Evolutionary conservation across 37 sponge, comb jelly and placozoan species (phyloP), one percentile per base, ranked within the genome.

Genomic region (Mnemiopsis leidyi): DNA sequence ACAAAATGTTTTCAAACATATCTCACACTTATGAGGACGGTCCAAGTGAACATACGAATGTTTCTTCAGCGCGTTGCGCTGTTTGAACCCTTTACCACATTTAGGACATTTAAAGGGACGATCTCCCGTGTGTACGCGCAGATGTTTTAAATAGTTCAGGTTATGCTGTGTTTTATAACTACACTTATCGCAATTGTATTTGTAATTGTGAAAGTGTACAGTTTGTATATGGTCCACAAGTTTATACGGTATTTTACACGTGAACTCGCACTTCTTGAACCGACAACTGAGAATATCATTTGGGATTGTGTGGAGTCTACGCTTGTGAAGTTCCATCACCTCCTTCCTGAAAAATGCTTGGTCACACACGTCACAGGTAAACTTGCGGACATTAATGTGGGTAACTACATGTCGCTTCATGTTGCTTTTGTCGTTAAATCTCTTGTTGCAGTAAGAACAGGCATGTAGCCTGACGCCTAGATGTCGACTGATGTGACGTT

Each of bases 71-170:
- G 83, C 71, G 38, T 93, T 83, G 67, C 38, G 68, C 68, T 93
- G 85, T n/a, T 35, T 36, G 71, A 93, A 93, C 36, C 35, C 94
- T 69, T 93, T 82, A 23, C 94, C 90, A 33, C 94, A 93, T 36
- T 93, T 69, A 0, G 38, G 38, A 68, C 94, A 93, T 21, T 35
- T 82, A 69, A 31, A 83, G 69, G 90, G 69, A 0, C 38, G 69
- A 69, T 93, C 69, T 3, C 31, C 76, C 7, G 85, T n/a, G 39
- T 83, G 88, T 1, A 85, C 90, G 1, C 90, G 24, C 20, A 85
- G 3, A 85, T 85, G 90, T 29, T 85, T 85, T 61, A 85, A 28
- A 85, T 32, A 85, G 90, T 85, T 85, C 61, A 38, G 2, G 2
- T 85, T 85, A 3, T 85, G 90, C 29, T 85, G 90, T 39, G 90